Evolutionary conservation across 2,888 invertebrate genomes (phyloP).

Genomic region (Acanthosepion pharaonis): DNA sequence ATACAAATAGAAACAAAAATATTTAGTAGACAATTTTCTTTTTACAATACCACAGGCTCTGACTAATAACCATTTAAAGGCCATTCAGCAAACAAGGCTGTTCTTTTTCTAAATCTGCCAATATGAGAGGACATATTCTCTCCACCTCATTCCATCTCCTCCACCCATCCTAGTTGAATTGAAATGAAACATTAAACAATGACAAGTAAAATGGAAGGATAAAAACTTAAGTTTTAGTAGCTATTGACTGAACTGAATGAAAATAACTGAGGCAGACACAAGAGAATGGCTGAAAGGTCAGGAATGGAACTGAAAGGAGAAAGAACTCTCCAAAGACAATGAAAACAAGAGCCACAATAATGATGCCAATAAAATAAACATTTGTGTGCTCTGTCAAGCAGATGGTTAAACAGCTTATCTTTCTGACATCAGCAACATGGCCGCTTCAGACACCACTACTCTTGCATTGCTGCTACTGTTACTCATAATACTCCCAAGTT

Average conservation of each 20-base stretch:
- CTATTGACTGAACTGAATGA: neutral
- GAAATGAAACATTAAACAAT: neutral
- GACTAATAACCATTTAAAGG: too few relatives aligned
- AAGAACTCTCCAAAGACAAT: neutral
- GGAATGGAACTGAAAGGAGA: neutral
- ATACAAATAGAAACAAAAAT: too few relatives aligned
- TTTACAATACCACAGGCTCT: too few relatives aligned
- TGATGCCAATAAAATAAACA: constrained; percentile 9
- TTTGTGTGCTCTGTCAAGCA: neutral
- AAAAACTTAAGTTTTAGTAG: neutral
- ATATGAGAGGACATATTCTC: too few relatives aligned
- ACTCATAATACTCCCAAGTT: neutral
- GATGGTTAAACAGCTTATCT: neutral
- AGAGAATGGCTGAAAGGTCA: neutral
- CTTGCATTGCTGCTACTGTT: neutral
- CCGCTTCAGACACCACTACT: neutral
- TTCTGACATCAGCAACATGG: neutral
- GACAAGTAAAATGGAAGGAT: neutral
- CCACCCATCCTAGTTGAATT: too few relatives aligned
- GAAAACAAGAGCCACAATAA: neutral
- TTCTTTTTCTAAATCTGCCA: too few relatives aligned
- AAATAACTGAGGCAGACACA: neutral
- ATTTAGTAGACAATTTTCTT: too few relatives aligned
- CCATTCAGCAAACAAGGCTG: too few relatives aligned
- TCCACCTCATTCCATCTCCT: too few relatives aligned